A percentile compares a stretch with the other conserved stretches of the same genome.
These are phyloP conservation scores for Drosophila auraria DNA, from an alignment of 1,140 invertebrate genomes.

Conservation along the genomic window DNA sequence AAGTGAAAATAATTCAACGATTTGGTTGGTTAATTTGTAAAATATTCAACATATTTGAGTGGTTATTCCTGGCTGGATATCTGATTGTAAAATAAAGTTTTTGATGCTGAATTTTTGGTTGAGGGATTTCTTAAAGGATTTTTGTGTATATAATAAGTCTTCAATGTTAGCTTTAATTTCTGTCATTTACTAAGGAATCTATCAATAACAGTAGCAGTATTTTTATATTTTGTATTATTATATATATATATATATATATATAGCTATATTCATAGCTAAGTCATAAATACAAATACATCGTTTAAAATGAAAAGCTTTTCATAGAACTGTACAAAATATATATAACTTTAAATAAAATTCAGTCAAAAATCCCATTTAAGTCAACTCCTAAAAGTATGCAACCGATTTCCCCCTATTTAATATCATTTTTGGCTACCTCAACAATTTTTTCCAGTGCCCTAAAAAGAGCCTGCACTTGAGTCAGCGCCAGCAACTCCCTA, in stretches of 20 bases:
- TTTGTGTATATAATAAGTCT: too few species aligned
- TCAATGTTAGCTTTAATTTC: too few species aligned
- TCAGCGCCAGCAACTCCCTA: constrained; percentile 25
- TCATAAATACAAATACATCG: background rate
- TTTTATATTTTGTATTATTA: too few species aligned
- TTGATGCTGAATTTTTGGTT: background rate
- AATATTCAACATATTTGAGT: background rate
- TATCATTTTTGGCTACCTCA: background rate
- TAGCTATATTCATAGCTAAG: too few species aligned
- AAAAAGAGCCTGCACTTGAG: constrained; percentile 23
- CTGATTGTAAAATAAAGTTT: background rate
- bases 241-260: too few species aligned
- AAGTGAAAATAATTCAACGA: background rate
- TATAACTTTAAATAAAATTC: background rate
- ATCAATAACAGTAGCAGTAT: too few species aligned
- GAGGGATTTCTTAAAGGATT: background rate
- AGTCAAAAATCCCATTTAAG: background rate
- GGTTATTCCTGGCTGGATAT: background rate
- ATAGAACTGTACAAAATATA: background rate
- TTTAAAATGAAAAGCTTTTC: too few species aligned
- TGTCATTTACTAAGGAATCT: too few species aligned
- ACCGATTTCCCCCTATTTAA: background rate
- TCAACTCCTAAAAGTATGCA: constrained; percentile 41
- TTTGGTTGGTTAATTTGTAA: background rate
- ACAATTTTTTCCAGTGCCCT: constrained; percentile 37